Evolutionary conservation across 2,113 vertebrate genomes (phyloP), one percentile per base, ranked within the genome.

Genomic region (Xiphophorus hellerii): DNA sequence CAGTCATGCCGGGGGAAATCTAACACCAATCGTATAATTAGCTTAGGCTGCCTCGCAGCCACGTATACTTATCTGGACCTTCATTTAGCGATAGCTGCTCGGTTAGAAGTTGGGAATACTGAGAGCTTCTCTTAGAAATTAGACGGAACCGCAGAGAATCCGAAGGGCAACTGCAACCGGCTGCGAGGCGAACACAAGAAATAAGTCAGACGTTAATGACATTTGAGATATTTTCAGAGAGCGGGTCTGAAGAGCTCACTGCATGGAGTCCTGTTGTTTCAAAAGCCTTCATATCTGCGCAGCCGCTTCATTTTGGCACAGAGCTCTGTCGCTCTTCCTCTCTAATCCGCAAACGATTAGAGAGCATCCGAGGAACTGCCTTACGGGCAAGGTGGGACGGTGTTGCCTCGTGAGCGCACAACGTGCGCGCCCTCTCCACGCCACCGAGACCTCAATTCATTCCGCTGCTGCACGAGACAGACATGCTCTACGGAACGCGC

Each of bases 361-460:
- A 64, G 78, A 66, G 79, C 87, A 92, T 86, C 82, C 90, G 89
- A 86, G 73, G 89, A 89, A 88, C 88, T 78, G 44, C 66, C 77
- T 33, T 31, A 25, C 61, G 30, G 76, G 80, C 80, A 13, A 82
- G 69, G 78, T 76, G 82, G 86, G 84, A 85, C 80, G 81, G 81
- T 77, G 29, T 76, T 72, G 82, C 84, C 87, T 87, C 85, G 88
- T 87, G 87, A 85, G 83, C 61, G 27, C 74, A 6, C 66, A 14
- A 78, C 39, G 77, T 30, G 85, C 82, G 76, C 82, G 83, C 82
- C 62, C 82, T 62, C 66, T 77, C 71, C 60, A 62, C 67, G 65
- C 76, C 81, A 61, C 76, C 22, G 69, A 68, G 81, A 64, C 74
- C 66, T 77, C 28, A 83, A 85, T 86, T 78, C 70, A 87, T 69